These are phyloP conservation scores for Poeciliopsis occidentalis DNA, from an alignment of 2,113 vertebrate genomes.

Conservation along the genomic window DNA sequence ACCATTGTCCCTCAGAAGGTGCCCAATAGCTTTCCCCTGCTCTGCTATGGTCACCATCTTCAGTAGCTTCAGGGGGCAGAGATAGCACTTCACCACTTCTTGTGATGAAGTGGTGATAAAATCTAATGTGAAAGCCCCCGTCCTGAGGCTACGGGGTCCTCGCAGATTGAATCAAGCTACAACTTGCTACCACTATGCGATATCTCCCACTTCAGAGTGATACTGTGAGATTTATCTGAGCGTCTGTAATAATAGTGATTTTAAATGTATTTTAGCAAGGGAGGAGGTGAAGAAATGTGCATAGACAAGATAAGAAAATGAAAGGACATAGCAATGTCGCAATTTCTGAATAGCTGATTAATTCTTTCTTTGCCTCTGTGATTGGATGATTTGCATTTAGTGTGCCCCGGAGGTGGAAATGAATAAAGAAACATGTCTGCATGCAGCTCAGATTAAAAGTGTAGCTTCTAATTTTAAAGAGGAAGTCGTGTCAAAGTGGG, in stretches of 20 bases:
- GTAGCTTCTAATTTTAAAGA: conserved; percentile 16
- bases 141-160: conserved; percentile 43
- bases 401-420: conserved; percentile 33
- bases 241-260: conserved; percentile 61
- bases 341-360: conserved; percentile 66
- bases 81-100: conserved; percentile 56
- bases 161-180: conserved; percentile 61
- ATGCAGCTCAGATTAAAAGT: conserved; percentile 24
- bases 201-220: conserved; percentile 51
- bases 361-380: conserved; percentile 60
- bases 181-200: conserved; percentile 48
- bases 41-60: conserved; percentile 61
- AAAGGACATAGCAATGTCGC: conserved; percentile 66
- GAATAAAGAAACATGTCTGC: conserved; percentile 38
- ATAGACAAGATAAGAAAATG: conserved; percentile 68
- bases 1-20: conserved; percentile 47
- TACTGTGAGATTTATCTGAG: conserved; percentile 59
- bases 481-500: conserved; percentile 7
- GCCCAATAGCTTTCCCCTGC: conserved; percentile 33
- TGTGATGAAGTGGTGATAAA: conserved; percentile 65
- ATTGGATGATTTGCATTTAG: conserved; percentile 63
- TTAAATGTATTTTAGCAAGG: conserved; percentile 43
- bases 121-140: conserved; percentile 57
- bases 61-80: conserved; percentile 50
- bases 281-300: conserved; percentile 50